Evolutionary conservation across 2,113 vertebrate species (phyloP), one percentile per base, ranked within the genome.

Genomic region (Pomatostomus ruficeps): DNA sequence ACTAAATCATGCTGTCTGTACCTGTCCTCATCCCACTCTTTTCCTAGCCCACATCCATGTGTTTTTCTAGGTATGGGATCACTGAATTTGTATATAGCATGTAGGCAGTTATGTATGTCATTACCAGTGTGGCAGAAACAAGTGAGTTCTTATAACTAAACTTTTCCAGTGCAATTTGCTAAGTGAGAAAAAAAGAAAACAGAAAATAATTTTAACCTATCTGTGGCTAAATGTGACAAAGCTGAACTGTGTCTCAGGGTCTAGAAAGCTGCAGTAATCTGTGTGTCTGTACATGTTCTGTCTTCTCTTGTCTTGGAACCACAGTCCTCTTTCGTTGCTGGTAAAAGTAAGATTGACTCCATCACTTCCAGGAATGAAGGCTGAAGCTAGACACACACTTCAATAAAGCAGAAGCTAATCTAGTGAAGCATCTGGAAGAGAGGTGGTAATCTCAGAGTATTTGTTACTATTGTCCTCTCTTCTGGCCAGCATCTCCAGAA

Each of bases 71-170:
- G 46, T 96, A 85, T 67, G 70, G 75, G 73, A 76, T 94, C 63
- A 63, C 59, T 83, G 72, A 58, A 90, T 93, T 95, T 94, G 85
- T 90, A 79, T 91, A 70, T 40, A 77, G 75, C 46, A 61, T 74
- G 94, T 95, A 94, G 85, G 96, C 94, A 95, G 72, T 46, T 94
- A 77, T 40, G 33, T 92, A 62, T 94, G 72, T 89, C 92, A 93
- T 92, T 86, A 90, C 35, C 63, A 71, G 28, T 19, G 63, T 88
- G 79, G 29, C 49, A 93, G 85, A 70, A 91, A 80, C 6, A 20
- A 88, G 79, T 70, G 90, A 46, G 33, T 88, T 96, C 67, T 70
- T 38, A 38, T 78, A 88, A 88, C 42, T 20, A 62, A 88, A 88
- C 67, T 94, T 96, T 73, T 54, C 62, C 72, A 43, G 38, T 62